Conservation (phyloP, 2,797 vertebrate genomes). For the Sebastes matsubarae region DNA sequence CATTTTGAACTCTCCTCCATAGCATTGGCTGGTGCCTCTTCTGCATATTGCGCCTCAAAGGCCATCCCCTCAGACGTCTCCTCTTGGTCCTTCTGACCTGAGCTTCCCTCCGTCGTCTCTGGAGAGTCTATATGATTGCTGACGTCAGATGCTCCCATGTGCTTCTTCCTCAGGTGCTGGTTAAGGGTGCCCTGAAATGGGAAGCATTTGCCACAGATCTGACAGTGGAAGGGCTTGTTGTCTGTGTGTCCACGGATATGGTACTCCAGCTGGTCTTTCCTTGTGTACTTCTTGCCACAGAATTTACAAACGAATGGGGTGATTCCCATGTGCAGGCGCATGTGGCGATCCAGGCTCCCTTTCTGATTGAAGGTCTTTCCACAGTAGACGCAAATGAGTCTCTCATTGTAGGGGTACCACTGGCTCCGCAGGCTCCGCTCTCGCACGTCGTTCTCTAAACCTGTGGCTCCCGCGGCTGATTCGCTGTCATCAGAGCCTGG, state of each 20-base stretch:
- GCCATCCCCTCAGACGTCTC: slow-evolving; percentile 89
- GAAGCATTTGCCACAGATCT: slow-evolving; percentile 99
- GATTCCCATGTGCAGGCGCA: slow-evolving; percentile 99
- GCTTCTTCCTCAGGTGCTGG: slow-evolving; percentile 99
- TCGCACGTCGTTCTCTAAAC: slow-evolving; percentile 89
- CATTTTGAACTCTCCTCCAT: slow-evolving; percentile 80
- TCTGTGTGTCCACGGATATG: slow-evolving; percentile 99
- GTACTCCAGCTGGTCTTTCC: slow-evolving; percentile 99
- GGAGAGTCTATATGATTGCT: slow-evolving; percentile 91
- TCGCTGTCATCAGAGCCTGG: slow-evolving; percentile 82
- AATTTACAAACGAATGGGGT: slow-evolving; percentile 99
- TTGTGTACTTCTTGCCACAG: slow-evolving; percentile 98
- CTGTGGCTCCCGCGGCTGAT: slow-evolving; percentile 72
- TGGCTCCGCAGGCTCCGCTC: slow-evolving; percentile 92
- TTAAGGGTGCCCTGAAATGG: slow-evolving; percentile 99
- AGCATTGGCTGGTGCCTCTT: slow-evolving; percentile 79
- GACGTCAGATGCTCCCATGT: slow-evolving; percentile 88
- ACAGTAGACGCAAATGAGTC: slow-evolving; percentile 98
- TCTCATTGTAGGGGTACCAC: slow-evolving; percentile 96
- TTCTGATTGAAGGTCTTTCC: slow-evolving; percentile 99
- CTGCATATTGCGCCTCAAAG: slow-evolving; percentile 83
- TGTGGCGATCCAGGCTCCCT: slow-evolving; percentile 97
- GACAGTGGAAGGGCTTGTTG: slow-evolving; percentile 98
- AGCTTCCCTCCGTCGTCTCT: slow-evolving; percentile 88
- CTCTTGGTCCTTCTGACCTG: slow-evolving; percentile 88